Base-by-base conservation (phyloP, 2,113 vertebrate species). In the Archilochus colubris region DNA sequence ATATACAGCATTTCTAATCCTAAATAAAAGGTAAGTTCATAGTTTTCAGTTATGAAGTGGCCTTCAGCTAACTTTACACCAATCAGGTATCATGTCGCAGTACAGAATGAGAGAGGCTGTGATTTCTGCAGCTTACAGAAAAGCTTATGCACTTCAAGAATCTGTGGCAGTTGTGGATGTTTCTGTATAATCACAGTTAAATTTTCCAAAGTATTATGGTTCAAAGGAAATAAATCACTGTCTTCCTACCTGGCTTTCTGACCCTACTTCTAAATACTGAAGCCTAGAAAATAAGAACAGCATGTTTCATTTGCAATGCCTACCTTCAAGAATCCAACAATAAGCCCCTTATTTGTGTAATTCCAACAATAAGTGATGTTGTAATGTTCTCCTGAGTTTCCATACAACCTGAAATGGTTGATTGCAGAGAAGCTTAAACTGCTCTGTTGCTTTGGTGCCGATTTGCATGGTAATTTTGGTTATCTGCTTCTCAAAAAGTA, bases 261-360 rank as follows among this genome's bases (percentile, higher is more conserved):
- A 67, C 8, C 12, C 23, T 4, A 14, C 70, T 95, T 59, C 4
- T 1, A 82, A 87, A 46, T 4, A 38, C 43, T 67, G 14, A 70
- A 90, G 27, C 23, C 54, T 64, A 40, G 8, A 69, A 73, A 78
- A 68, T 53, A 57, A 44, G 23, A 68, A 33, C 28, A 81, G 2
- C 0, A 0, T 63, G 19, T 67, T 81, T 40, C 44, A n/a, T 54
- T 70, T 87, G 13, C 15, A 25, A 22, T 23, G 6, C 4, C 7
- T 62, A 38, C 36, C 12, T 81, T 48, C 40, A 67, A 9, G 3
- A 72, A 55, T 51, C 4, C 21, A 53, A 28, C 23, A 43, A 51
- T 44, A 44, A 73, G 4, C 12, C 66, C 17, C 28, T 27, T 55
- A 86, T 55, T 24, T n/a, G 13, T 17, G 11, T 51, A 48, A 66